phyloP scores from a whole-genome alignment of 23 tunicate genomes.

The Pegea sp. region DNA sequence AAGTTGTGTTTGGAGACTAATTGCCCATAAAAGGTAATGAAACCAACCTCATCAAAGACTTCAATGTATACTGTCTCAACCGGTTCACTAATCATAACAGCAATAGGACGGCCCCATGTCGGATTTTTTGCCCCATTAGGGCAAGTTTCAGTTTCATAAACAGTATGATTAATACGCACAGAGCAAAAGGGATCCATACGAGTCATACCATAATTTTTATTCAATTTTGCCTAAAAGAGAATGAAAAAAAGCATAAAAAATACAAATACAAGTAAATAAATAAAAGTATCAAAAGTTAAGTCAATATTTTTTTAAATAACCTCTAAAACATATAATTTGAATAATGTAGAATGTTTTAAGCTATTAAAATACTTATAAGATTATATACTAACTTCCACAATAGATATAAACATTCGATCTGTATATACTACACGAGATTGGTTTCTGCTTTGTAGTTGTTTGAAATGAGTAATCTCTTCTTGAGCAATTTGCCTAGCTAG shows the following conservation, averaged over 20 bases:
- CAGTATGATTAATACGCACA: slow-evolving; percentile 33
- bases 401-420: slow-evolving; percentile 27
- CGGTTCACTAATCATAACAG: slow-evolving; percentile 18
- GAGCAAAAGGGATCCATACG: slow-evolving; percentile 93
- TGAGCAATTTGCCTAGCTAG: slow-evolving; percentile 44
- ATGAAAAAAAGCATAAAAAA: too few relatives aligned
- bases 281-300: too few relatives aligned
- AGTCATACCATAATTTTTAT: slow-evolving; percentile 56
- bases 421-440: slow-evolving; percentile 10
- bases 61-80: slow-evolving; percentile 44
- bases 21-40: too few relatives aligned
- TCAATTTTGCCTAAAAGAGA: slow-evolving; percentile 43
- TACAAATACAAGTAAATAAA: too few relatives aligned
- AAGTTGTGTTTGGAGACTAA: too few relatives aligned
- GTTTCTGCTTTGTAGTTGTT: slow-evolving; percentile 25
- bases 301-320: too few relatives aligned
- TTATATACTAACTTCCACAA: slow-evolving; percentile 37
- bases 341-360: too few relatives aligned
- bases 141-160: slow-evolving; percentile 64
- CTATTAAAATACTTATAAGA: too few relatives aligned
- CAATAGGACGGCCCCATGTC: slow-evolving; percentile 43
- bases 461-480: slow-evolving; percentile 4
- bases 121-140: slow-evolving; percentile 70
- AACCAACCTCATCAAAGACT: slow-evolving; percentile 61
- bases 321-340: too few relatives aligned